phyloP scores from a whole-genome alignment of 2,888 invertebrate species.

The Agrilus cyanescens region DNA sequence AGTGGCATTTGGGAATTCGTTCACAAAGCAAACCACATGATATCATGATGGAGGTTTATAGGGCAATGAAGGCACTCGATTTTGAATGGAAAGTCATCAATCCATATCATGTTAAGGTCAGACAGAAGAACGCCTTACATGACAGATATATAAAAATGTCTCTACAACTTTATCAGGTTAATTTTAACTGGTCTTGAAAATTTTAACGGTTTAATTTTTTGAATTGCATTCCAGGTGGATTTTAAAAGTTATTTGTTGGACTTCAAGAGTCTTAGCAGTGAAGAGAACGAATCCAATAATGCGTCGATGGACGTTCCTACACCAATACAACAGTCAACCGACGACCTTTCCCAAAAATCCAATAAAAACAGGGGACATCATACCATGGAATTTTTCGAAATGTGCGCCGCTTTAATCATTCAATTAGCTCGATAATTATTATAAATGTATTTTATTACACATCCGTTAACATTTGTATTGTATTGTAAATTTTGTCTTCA shows the following conservation, averaged over 20 bases:
- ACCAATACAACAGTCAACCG: conserved; percentile 23
- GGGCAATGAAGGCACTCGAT: conserved; percentile 96
- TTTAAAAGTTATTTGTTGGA: conserved; percentile 95
- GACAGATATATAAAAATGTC: conserved; percentile 88
- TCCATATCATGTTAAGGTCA: conserved; percentile 89
- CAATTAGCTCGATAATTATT: conserved; percentile 77
- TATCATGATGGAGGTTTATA: conserved; percentile 99
- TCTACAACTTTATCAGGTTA: conserved; percentile 84
- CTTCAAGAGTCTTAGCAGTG: conserved; percentile 87
- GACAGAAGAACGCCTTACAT: conserved; percentile 79
- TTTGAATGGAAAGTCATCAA: conserved; percentile 99
- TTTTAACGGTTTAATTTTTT: background rate
- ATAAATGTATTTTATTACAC: background rate
- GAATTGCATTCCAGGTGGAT: conserved; percentile 53
- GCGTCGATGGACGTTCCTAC: conserved; percentile 26
- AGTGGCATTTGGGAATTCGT: conserved; percentile 97
- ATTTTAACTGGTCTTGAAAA: background rate
- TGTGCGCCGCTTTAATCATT: conserved; percentile 97
- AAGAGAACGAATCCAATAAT: conserved; percentile 41
- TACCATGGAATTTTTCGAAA: conserved; percentile 99
- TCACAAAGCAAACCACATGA: conserved; percentile 99
- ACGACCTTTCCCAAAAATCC: conserved; percentile 11
- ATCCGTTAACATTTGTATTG: background rate
- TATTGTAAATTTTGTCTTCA: background rate
- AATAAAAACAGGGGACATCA: conserved; percentile 56